A percentile compares a stretch with the other conserved stretches of the same genome.
These are phyloP conservation scores for Phyllostomus discolor DNA, from an alignment of 2,113 vertebrate genomes.

Conservation along the genomic window DNA sequence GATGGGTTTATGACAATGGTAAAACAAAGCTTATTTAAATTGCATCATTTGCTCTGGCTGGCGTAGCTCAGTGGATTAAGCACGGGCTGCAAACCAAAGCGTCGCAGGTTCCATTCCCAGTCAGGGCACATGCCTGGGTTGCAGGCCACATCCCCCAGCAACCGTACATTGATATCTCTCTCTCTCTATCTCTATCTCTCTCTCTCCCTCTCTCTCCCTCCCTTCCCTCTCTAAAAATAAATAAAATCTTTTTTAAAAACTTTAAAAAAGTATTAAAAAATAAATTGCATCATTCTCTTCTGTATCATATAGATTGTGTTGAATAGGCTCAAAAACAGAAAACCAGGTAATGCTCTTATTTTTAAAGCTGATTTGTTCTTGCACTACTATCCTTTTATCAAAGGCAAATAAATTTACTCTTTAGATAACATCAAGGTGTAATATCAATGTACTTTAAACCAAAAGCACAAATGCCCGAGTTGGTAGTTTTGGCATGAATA, in stretches of 20 bases:
- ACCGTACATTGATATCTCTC: too few species aligned
- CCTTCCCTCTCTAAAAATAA: too few species aligned
- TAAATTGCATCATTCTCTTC: background rate
- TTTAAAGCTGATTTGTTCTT: slow-evolving; percentile 42
- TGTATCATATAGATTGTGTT: slow-evolving; percentile 34
- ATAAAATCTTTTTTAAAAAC: too few species aligned
- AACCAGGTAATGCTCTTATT: slow-evolving; percentile 36
- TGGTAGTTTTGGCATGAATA: slow-evolving; percentile 45
- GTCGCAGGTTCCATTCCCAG: too few species aligned
- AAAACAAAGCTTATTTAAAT: slow-evolving; percentile 62
- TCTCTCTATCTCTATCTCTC: too few species aligned
- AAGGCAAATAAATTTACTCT: slow-evolving; percentile 32
- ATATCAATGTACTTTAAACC: slow-evolving; percentile 36
- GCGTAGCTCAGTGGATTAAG: too few species aligned
- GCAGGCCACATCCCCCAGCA: too few species aligned
- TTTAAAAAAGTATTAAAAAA: too few species aligned
- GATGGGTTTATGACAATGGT: background rate
- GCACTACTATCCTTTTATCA: background rate
- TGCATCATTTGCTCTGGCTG: background rate
- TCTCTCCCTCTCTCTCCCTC: too few species aligned
- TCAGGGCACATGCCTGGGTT: too few species aligned
- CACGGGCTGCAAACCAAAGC: too few species aligned
- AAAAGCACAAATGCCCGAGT: background rate
- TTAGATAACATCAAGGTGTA: slow-evolving; percentile 3
- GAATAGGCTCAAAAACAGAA: slow-evolving; percentile 40